Base-by-base conservation (phyloP, 1,140 invertebrate species). In the Cyphomyrmex costatus region DNA sequence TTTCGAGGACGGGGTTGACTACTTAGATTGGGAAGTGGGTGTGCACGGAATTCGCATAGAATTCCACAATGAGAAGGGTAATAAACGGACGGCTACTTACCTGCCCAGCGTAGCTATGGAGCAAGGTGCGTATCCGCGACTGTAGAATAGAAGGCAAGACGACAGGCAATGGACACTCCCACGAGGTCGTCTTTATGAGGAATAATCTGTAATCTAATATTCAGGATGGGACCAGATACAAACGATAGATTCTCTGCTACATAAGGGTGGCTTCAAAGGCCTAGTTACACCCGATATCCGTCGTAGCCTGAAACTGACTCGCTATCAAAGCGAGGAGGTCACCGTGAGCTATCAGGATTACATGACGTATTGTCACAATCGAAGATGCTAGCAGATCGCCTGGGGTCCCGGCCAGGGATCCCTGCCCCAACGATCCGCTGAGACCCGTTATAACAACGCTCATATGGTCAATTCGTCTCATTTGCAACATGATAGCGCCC, bases 1-100 rank as follows among this genome's bases (percentile, higher is more conserved):
- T 95, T 99, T 99, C 95, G 99, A 99, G 95, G 98, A 99, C 93
- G 99, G 98, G 0, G 96, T 96, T 63, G 97, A 99, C 94, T 99
- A 98, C 95, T 95, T 99, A 87, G 99, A 99, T 95, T 99, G 99
- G 99, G 97, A 99, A 96, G 96, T 99, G 77, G 99, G 99, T 21
- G 96, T 98, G 56, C 99, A 99, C 95, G 99, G 99, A 36, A 99
- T 99, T 92, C 97, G 99, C 68, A 99, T 99, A 89, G 99, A 99
- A 96, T 99, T 99, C 93, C 95, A 97, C 82, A 99, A 98, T 95
- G 99, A 99, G 92, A 98, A 98, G 92, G 99, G 99, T 85, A 97
- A 97, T 89, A 98, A 98, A 93, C 97, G 98, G 92, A 99, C 98
- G 88, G 99, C 99, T 89, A 99, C 99, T 91, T 99, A 99, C 95